Evolutionary conservation across 1,140 invertebrate genomes (phyloP).

Genomic region (Cherax quadricarinatus): DNA sequence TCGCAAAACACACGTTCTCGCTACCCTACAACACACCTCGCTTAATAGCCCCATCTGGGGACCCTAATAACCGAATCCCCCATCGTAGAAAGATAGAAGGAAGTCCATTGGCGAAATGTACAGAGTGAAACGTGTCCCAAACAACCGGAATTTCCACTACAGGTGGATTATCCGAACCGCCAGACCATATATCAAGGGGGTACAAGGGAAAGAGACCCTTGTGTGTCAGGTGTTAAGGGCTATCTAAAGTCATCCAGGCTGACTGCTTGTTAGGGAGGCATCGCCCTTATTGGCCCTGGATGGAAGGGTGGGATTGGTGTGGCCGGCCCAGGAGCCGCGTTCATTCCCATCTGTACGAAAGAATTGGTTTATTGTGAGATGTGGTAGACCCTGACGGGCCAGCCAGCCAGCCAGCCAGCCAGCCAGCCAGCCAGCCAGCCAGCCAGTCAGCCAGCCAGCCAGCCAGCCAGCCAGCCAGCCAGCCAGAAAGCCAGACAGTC

Average conservation of each 20-base stretch:
- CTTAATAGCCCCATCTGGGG: too few species aligned
- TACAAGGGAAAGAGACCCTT: constrained; percentile 40
- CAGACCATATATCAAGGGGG: constrained; percentile 33
- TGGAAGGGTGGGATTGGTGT: neutral
- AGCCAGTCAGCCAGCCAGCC: too few species aligned
- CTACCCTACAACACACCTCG: neutral
- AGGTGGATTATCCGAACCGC: constrained; percentile 25
- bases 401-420: too few species aligned
- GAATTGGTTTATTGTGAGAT: constrained; percentile 67
- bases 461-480: too few species aligned
- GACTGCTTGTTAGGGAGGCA: neutral
- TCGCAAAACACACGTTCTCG: neutral
- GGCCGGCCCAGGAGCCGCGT: constrained; percentile 6
- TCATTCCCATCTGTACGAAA: constrained; percentile 61
- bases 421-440: too few species aligned
- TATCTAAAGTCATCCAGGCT: neutral
- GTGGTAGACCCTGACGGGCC: neutral
- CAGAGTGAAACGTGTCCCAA: neutral
- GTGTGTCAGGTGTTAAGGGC: constrained; percentile 48
- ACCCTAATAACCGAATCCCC: neutral
- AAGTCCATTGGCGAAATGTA: neutral
- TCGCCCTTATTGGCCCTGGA: neutral
- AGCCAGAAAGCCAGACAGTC: too few species aligned
- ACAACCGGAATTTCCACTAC: constrained; percentile 18
- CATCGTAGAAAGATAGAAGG: neutral